A percentile compares a stretch with the other conserved stretches of the same genome.
Conservation (phyloP, 2,888 invertebrate species). For the Anaspis maculata region DNA sequence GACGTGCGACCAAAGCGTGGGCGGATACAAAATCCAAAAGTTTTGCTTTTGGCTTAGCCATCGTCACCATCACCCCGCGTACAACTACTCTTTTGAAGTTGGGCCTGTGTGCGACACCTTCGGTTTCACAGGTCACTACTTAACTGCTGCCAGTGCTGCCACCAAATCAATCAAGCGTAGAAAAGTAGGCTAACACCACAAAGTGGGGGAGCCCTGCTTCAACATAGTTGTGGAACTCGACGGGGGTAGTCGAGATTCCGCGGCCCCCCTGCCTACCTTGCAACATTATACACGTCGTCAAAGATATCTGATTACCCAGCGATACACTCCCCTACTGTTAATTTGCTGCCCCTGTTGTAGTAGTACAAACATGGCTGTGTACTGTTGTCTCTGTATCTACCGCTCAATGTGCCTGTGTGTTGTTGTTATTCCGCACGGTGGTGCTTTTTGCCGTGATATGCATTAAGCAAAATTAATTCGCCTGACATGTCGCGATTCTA, state of each 20-base stretch:
- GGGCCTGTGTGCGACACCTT: no score
- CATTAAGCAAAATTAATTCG: slow-evolving; percentile 15
- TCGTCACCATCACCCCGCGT: no score
- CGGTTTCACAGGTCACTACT: no score
- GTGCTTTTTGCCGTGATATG: slow-evolving; percentile 14
- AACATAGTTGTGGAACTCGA: slow-evolving; percentile 20
- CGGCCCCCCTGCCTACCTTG: slow-evolving; percentile 6
- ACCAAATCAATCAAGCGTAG: slow-evolving; percentile 22
- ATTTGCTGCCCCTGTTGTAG: slow-evolving; percentile 8
- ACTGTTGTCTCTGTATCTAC: no score
- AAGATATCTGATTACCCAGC: slow-evolving; percentile 12
- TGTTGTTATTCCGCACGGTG: slow-evolving; percentile 9
- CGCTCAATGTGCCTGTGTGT: slow-evolving; percentile 3
- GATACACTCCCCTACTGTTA: slow-evolving; percentile 11
- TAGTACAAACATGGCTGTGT: no score
- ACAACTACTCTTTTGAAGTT: no score
- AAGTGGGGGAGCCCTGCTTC: slow-evolving; percentile 13
- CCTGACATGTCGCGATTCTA: slow-evolving; percentile 12
- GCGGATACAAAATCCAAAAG: no score
- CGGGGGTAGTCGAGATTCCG: slow-evolving; percentile 14
- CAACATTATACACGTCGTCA: slow-evolving; percentile 10
- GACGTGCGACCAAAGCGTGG: no score
- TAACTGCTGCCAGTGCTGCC: no score
- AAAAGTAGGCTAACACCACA: slow-evolving; percentile 21
- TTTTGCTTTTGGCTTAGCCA: no score